Base-by-base conservation (phyloP, 2,888 invertebrate genomes). In the Luperina nickerlii region DNA sequence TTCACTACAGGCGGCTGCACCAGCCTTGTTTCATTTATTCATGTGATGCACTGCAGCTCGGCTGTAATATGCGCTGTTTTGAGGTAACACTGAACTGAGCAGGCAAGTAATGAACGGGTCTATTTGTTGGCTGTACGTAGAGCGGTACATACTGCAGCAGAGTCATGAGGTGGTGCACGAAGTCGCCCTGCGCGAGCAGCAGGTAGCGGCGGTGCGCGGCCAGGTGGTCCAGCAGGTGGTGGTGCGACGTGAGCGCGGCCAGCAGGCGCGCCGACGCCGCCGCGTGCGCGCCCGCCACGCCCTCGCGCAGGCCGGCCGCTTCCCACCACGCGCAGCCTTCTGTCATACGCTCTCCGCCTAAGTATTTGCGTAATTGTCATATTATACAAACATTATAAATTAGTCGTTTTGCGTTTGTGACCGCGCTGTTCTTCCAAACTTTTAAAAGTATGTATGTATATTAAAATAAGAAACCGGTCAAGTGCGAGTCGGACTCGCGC, bases 121-220 rank as follows among this genome's bases (percentile, higher is more conserved):
- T 54, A 54, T 20, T 20, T 8, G 20, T 54, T 20, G 54, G 20
- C 20, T 8, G 54, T 54, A 24, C 51, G 51, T 51, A 20, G 51
- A 51, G 18, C 18, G 57, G 9, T 57, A 57, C 98, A 97, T 96
- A 99, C 99, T 98, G 98, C 84, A 99, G 96, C 82, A 99, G 97
- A 90, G 99, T 99, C 98, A 99, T 98, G 76, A 99, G 97, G 92
- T 99, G 98, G 91, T 98, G 98, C 90, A 99, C 99, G 95, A 99
- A 99, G 96, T 99, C 99, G 0, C 99, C 99, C 97, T 99, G 99
- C 24, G 99, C 99, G 24, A 99, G 97, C 76, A 99, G 97, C 91
- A 99, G 96, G 95, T 99, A 99, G 81, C 98, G 97, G 85, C 99
- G 97, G 95, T 99, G 98, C 42, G 99, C 99, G 91, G 98, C 98